Evolutionary conservation across 37 sponge, comb jelly and placozoan genomes (phyloP).

Genomic region (Spongilla lacustris): DNA sequence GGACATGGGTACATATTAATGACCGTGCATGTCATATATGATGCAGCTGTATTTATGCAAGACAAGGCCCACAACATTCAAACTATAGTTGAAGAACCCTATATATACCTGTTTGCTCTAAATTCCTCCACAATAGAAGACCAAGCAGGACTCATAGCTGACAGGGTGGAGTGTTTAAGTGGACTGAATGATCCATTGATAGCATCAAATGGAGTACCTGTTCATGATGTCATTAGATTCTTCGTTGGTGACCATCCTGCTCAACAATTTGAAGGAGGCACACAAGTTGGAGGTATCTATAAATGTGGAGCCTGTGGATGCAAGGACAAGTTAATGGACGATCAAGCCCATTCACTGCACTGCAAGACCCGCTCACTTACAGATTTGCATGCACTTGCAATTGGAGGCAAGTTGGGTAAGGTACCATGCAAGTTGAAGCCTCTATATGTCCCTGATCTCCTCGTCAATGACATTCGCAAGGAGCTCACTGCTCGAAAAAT

Average conservation of each 20-base stretch:
- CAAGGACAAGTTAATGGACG: not conserved
- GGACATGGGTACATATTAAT: constrained; percentile 33
- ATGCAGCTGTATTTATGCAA: constrained; percentile 24
- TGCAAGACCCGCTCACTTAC: constrained; percentile 2
- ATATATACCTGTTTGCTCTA: constrained; percentile 3
- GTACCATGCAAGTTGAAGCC: not conserved
- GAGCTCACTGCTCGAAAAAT: not conserved
- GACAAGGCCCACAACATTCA: not conserved
- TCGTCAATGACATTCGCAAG: not conserved
- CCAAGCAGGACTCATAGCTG: not conserved
- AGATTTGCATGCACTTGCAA: constrained; percentile 11
- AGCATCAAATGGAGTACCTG: not conserved
- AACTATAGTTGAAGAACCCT: not conserved
- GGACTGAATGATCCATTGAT: not conserved
- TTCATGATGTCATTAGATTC: too few species aligned
- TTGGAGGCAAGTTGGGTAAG: not conserved
- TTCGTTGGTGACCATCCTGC: too few species aligned
- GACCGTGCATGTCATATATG: constrained; percentile 34
- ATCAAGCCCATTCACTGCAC: not conserved
- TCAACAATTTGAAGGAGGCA: too few species aligned
- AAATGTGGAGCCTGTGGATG: too few species aligned
- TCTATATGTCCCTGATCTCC: not conserved
- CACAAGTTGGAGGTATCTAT: too few species aligned
- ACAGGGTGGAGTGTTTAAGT: not conserved
- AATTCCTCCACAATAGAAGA: not conserved